Evolutionary conservation across 1,140 invertebrate species (phyloP).

Genomic region (Drosophila funebris): DNA sequence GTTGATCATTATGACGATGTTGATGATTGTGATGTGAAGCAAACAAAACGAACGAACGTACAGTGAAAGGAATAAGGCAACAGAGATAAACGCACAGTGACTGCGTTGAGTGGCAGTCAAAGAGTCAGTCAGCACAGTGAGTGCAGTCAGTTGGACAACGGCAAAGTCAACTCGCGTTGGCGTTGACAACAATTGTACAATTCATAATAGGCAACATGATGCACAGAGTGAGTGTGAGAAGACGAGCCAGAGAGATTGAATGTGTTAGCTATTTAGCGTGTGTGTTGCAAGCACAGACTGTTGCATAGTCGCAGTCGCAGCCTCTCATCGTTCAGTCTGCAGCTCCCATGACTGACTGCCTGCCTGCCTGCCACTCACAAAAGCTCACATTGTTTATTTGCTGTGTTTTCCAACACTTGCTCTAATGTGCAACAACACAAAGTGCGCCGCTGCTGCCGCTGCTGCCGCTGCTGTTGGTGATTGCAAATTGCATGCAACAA

Average conservation of each 20-base stretch:
- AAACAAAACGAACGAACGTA: constrained; percentile 40
- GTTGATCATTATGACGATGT: constrained; percentile 27
- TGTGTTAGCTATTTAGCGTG: constrained; percentile 59
- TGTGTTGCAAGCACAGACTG: constrained; percentile 49
- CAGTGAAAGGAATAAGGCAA: constrained; percentile 9
- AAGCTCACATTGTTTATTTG: constrained; percentile 56
- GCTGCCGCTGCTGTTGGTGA: constrained; percentile 32
- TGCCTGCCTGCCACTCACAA: constrained; percentile 44
- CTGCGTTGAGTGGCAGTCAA: constrained; percentile 42
- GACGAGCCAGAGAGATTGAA: constrained; percentile 8
- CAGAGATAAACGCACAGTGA: constrained; percentile 37
- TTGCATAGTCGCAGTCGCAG: constrained; percentile 39
- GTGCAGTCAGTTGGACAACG: constrained; percentile 49
- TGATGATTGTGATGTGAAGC: constrained; percentile 33
- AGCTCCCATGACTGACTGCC: constrained; percentile 6
- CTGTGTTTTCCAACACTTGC: constrained; percentile 63
- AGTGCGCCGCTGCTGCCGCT: constrained; percentile 13
- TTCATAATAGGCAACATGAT: constrained; percentile 78
- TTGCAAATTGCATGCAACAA: constrained; percentile 68
- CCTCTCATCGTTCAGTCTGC: no score
- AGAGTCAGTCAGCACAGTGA: constrained; percentile 40
- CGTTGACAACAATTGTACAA: constrained; percentile 79
- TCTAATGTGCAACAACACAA: constrained; percentile 48
- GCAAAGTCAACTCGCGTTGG: constrained; percentile 48
- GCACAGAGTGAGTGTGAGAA: constrained; percentile 1